Evolutionary conservation across 2,888 invertebrate genomes (phyloP), one percentile per base, ranked within the genome.

Genomic region (Amphipyra tragopoginis): DNA sequence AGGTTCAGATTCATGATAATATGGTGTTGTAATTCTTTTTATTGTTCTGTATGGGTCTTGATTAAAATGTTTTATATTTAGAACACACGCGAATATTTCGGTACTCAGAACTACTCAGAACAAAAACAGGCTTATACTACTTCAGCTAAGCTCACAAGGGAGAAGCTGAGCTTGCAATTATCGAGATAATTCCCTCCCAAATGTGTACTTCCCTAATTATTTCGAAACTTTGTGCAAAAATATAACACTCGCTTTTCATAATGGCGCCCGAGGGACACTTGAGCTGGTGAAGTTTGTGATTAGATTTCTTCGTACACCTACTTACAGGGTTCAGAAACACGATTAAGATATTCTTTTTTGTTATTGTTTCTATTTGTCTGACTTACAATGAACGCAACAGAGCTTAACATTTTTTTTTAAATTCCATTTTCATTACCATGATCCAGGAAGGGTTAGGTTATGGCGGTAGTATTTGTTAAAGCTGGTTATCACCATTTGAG

Each of bases 41-140:
- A 59, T 58, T 61, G 38, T 58, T 64, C 47, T 69, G 70, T 72
- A 69, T 21, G 75, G 75, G 54, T 48, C 66, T 71, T 67, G 61
- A 67, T 68, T 66, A 56, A 21, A 48, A 50, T 60, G 52, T n/a
- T 53, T 65, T 74, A 72, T 75, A 69, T 77, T 72, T 80, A 75
- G 78, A 63, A 54, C 36, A 10, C 40, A 50, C 40, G n/a, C 21
- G 45, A 15, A 52, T 62, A 51, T 72, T 52, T 47, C 33, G 52
- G 44, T 43, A 33, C 10, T 29, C 0, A 29, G 42, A 59, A 26
- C 13, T 11, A n/a, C 26, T n/a, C n/a, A 44, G 11, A n/a, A 40
- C 14, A 51, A 29, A 61, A 39, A 36, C 13, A 47, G 26, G 42
- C 36, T 54, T 51, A n/a, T n/a, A 58, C 7, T 15, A 21, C 14